phyloP scores from a whole-genome alignment of 2,888 invertebrate species.

The Campoletis raptor region DNA sequence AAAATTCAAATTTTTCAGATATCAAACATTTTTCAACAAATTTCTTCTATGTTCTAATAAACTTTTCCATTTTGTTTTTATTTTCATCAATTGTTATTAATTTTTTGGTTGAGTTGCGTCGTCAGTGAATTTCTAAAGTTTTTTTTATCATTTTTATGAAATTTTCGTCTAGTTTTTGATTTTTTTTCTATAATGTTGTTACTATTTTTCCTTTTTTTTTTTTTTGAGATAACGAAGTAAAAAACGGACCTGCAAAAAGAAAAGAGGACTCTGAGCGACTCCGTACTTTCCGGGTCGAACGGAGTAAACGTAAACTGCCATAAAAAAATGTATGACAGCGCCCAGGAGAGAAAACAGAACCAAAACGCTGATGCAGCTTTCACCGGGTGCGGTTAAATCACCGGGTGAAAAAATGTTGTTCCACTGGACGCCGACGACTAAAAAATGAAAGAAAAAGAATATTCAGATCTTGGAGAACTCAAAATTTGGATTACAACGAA shows the following conservation, averaged over 20 bases:
- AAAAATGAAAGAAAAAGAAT: conserved; percentile 17
- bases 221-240: not conserved
- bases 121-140: not conserved
- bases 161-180: not conserved
- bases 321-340: conserved; percentile 89
- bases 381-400: conserved; percentile 71
- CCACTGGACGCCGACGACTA: conserved; percentile 85
- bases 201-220: conserved; percentile 6
- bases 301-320: conserved; percentile 95
- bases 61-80: too few species aligned
- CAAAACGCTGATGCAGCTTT: conserved; percentile 87
- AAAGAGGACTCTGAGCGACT: conserved; percentile 93
- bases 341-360: conserved; percentile 91
- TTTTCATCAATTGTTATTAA: too few species aligned
- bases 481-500: not conserved
- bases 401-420: conserved; percentile 83
- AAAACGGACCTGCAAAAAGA: conserved; percentile 84
- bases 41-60: too few species aligned
- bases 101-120: too few species aligned
- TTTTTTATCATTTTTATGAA: not conserved
- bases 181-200: not conserved
- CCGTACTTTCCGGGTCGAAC: conserved; percentile 95
- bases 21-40: not conserved
- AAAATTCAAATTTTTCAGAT: conserved; percentile 46
- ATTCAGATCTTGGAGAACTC: too few species aligned